A percentile compares a stretch with the other conserved stretches of the same genome.
These are phyloP conservation scores for Archivesica marissinica DNA, from an alignment of 1,140 invertebrate genomes.

Conservation along the genomic window DNA sequence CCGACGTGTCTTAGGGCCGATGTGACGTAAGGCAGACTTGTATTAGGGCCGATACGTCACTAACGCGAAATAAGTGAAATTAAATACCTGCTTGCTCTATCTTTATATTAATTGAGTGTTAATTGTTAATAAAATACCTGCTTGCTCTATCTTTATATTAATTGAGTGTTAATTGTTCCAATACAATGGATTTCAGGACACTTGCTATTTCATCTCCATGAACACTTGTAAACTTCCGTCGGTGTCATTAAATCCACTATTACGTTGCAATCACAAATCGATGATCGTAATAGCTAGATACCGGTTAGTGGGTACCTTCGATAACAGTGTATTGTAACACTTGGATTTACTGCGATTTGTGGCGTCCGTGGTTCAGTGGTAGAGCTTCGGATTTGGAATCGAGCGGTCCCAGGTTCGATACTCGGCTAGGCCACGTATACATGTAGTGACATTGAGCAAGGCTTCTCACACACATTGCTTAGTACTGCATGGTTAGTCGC, in stretches of 20 bases:
- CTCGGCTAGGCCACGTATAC: too few relatives aligned
- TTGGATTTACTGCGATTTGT: too few relatives aligned
- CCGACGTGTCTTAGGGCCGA: too few relatives aligned
- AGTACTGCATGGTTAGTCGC: too few relatives aligned
- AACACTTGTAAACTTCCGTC: slow-evolving; percentile 60
- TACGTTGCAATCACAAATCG: not conserved
- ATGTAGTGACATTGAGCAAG: too few relatives aligned
- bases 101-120: not conserved
- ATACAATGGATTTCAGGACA: not conserved
- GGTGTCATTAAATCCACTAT: not conserved
- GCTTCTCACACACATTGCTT: too few relatives aligned
- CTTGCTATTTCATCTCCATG: slow-evolving; percentile 51
- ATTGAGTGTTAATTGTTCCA: not conserved
- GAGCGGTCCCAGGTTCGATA: too few relatives aligned
- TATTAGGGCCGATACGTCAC: not conserved
- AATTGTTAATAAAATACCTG: not conserved
- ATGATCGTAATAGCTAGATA: too few relatives aligned
- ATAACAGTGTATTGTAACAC: too few relatives aligned
- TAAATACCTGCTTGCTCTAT: not conserved
- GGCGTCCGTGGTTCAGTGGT: too few relatives aligned
- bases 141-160: not conserved
- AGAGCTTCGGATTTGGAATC: too few relatives aligned
- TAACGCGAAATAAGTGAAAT: not conserved
- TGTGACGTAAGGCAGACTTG: not conserved
- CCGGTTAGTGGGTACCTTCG: too few relatives aligned